These are phyloP conservation scores for Drosophila sucinea DNA, from an alignment of 1,140 invertebrate genomes.

Conservation along the genomic window DNA sequence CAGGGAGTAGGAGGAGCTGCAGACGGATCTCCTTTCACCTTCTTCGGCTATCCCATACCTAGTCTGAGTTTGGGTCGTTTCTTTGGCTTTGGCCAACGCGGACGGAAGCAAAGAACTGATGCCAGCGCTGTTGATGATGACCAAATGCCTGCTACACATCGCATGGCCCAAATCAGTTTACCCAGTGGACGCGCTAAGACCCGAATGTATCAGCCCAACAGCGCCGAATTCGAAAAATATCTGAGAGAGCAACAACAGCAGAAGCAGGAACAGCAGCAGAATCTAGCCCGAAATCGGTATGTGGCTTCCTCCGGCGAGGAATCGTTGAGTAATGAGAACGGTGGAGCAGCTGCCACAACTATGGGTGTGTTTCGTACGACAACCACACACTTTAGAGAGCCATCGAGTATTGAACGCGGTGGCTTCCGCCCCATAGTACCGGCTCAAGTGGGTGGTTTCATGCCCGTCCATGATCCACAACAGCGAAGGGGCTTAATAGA, in stretches of 20 bases:
- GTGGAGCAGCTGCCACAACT: constrained; percentile 50
- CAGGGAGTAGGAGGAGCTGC: constrained; percentile 48
- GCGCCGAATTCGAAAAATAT: constrained; percentile 81
- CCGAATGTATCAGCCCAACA: constrained; percentile 81
- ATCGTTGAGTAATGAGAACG: constrained; percentile 71
- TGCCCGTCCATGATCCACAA: constrained; percentile 83
- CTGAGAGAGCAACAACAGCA: constrained; percentile 57
- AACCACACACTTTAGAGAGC: constrained; percentile 83
- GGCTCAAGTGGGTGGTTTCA: constrained; percentile 88
- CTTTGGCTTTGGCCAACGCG: constrained; percentile 72
- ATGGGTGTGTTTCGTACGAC: constrained; percentile 81
- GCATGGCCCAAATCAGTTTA: constrained; percentile 63
- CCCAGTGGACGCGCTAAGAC: constrained; percentile 71
- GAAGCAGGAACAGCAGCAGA: constrained; percentile 43
- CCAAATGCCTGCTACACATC: constrained; percentile 71
- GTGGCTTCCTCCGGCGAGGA: constrained; percentile 83
- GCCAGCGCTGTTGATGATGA: constrained; percentile 19
- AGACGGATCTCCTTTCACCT: constrained; percentile 87
- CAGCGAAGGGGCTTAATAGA: constrained; percentile 67
- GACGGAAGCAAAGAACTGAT: constrained; percentile 71
- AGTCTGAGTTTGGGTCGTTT: constrained; percentile 84
- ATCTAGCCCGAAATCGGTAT: constrained; percentile 56
- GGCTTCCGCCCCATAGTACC: constrained; percentile 90
- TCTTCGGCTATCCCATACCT: constrained; percentile 92
- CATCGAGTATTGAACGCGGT: constrained; percentile 87